A percentile compares a stretch with the other conserved stretches of the same genome.
Evolutionary conservation across 1,140 invertebrate species (phyloP).

Genomic region (Cepaea nemoralis): DNA sequence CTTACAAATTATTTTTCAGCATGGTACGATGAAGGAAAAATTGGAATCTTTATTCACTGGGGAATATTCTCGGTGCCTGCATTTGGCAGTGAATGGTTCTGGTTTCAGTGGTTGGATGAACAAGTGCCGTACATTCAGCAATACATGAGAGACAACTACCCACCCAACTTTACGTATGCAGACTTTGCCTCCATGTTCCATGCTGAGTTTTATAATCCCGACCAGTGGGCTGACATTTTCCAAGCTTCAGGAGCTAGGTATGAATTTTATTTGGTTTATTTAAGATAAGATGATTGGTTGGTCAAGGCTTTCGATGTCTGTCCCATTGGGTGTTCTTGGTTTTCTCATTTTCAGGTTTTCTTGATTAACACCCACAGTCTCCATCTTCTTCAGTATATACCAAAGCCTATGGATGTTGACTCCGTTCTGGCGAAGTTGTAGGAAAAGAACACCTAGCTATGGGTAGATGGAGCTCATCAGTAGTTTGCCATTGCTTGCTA

Average conservation of each 20-base stretch:
- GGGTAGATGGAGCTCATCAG: too few species aligned
- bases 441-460: too few species aligned
- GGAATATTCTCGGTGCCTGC: conserved; percentile 70
- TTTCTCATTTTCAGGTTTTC: too few species aligned
- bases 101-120: conserved; percentile 54
- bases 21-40: conserved; percentile 71
- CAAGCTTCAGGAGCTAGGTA: conserved; percentile 51
- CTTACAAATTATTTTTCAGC: conserved; percentile 53
- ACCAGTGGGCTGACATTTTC: conserved; percentile 52
- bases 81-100: conserved; percentile 65
- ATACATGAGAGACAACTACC: conserved; percentile 52
- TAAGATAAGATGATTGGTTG: too few species aligned
- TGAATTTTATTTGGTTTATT: too few species aligned
- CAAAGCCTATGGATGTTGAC: too few species aligned
- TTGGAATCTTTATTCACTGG: conserved; percentile 72
- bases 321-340: too few species aligned
- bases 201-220: conserved; percentile 52
- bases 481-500: too few species aligned
- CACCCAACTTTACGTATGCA: conserved; percentile 55
- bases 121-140: conserved; percentile 29
- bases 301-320: too few species aligned
- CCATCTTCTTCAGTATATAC: too few species aligned
- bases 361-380: too few species aligned
- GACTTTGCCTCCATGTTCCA: conserved; percentile 57
- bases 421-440: too few species aligned